Evolutionary conservation across 2,888 invertebrate species (phyloP), one percentile per base, ranked within the genome.

Genomic region (Catocala sponsa): DNA sequence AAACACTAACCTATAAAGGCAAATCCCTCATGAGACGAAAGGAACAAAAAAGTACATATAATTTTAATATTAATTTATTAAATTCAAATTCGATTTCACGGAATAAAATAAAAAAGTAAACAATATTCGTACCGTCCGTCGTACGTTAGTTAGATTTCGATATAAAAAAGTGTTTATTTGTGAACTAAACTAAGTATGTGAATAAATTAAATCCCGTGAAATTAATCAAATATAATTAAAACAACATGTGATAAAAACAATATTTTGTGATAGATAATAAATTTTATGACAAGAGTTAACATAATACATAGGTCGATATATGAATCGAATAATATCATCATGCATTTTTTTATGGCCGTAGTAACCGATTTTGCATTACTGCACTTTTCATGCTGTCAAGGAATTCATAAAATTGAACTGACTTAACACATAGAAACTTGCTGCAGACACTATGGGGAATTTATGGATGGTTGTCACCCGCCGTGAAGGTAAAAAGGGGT

Each of bases 241-340:
- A 69, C 55, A 73, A 69, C 65, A 61, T 55, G 54, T 59, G 43
- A 59, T 65, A 65, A 58, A 67, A 58, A 52, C 58, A 55, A 43
- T 59, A 5, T 6, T 42, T 63, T 70, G 66, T 70, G 66, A 66
- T 72, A 66, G 44, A 48, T 52, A 11, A 59, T 46, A 63, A 63
- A 63, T 57, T 55, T 46, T 46, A 68, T 47, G 55, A 61, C 51
- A 64, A 59, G 61, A 44, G 35, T 52, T 58, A 58, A 49, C 38
- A 48, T 52, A n/a, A 33, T 33, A 33, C n/a, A n/a, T n/a, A n/a
- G 35, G 35, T 38, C 35, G 35, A 38, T 7, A 38, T 7, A 6
- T 38, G 9, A 38, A 38, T 38, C 6, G 9, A 38, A 38, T 38
- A 32, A 49, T n/a, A 49, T 11, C n/a, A 33, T 32, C 25, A 47